Base-by-base conservation (phyloP, 92 coral and sea anemone genomes). In the Chrysogorgia sp. region DNA sequence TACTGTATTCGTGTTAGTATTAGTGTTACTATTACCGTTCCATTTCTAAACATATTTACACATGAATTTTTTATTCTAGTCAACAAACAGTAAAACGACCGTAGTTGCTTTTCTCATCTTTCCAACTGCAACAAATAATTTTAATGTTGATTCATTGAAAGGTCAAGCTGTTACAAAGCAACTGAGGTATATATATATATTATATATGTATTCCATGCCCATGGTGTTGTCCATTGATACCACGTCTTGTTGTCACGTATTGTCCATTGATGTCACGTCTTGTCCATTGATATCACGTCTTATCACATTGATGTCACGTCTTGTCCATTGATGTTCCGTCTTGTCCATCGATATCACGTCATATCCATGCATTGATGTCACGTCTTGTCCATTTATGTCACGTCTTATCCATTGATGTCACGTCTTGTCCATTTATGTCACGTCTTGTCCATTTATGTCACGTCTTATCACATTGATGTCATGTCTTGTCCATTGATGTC, bases 91-190 rank as follows among this genome's bases (percentile, higher is more conserved):
- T 41, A 91, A 88, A 15, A 66, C 86, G 19, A 94, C 98, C 17
- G 98, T 94, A 2, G 98, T 94, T 14, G 98, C 98, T 8, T 94
- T 94, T 82, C 59, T 94, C 31, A 94, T 94, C 9, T 94, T 94
- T 79, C 98, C 98, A 9, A 91, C 98, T 14, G 66, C 66, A 50
- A 94, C 97, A 49, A 94, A 86, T 81, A 94, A 94, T 64, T 94
- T 94, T 45, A 94, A 94, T 52, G 98, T 94, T 1, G 98, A 94
- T 57, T 91, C 98, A 0, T 80, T 94, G 17, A 87, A 89, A 86
- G 98, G 98, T 12, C 98, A 94, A 69, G 98, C 98, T 13, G 92
- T 94, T 7, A 90, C 97, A 1, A 94, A 94, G 55, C 98, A 94
- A 66, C 92, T 94, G 37, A 33, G 65, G 79, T 72, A 72, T 20